Conservation (phyloP, 2,113 vertebrate species). For the Taurulus bubalis region DNA sequence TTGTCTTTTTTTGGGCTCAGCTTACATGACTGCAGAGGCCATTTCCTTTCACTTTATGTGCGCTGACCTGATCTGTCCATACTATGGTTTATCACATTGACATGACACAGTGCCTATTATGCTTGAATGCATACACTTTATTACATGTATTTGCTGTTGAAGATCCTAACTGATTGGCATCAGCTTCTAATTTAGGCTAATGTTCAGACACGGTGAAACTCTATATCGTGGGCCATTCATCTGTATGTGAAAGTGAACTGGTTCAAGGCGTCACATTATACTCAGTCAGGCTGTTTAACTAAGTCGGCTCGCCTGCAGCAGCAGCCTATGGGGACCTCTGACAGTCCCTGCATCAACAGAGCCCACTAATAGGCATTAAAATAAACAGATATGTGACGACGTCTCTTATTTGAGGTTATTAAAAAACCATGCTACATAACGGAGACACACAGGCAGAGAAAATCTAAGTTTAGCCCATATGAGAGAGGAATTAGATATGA, state of each 20-base stretch:
- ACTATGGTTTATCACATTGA: background rate
- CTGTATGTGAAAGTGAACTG: constrained; percentile 23
- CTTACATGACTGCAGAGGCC: constrained; percentile 51
- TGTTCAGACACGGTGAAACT: constrained; percentile 58
- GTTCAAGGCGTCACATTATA: constrained; percentile 51
- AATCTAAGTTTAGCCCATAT: constrained; percentile 28
- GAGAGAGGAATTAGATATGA: constrained; percentile 36
- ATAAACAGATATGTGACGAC: constrained; percentile 71
- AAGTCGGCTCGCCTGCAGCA: constrained; percentile 30
- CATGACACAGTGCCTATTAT: background rate
- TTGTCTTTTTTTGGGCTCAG: constrained; percentile 63
- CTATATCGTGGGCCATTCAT: constrained; percentile 27
- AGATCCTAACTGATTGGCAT: constrained; percentile 39
- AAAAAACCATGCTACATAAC: constrained; percentile 56
- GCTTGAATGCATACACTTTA: background rate
- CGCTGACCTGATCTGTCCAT: constrained; percentile 27
- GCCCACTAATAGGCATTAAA: constrained; percentile 65
- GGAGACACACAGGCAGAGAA: constrained; percentile 45
- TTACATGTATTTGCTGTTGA: constrained; percentile 38
- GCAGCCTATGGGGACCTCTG: constrained; percentile 32
- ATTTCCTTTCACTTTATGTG: constrained; percentile 39
- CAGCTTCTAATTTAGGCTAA: constrained; percentile 65
- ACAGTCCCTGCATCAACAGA: constrained; percentile 38
- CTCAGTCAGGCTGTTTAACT: constrained; percentile 40
- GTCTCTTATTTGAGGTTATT: constrained; percentile 62